Percentiles rank a stretch among this genome's conserved stretches.
phyloP scores from a whole-genome alignment of 2,888 invertebrate genomes.

The Rhamnusium bicolor region DNA sequence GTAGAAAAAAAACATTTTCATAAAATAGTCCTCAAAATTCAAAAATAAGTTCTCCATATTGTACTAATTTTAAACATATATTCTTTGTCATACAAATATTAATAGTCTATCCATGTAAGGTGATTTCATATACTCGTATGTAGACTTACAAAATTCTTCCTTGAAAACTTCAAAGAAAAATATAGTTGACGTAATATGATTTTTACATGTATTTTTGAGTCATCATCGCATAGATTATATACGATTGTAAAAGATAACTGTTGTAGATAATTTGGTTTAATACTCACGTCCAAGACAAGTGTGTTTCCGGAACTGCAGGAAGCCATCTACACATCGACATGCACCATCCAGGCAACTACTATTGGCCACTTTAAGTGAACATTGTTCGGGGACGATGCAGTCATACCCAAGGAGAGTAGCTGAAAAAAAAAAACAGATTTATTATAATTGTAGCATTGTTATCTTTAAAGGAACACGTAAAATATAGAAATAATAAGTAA shows the following conservation, averaged over 20 bases:
- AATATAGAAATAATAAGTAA: neutral
- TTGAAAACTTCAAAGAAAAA: no score
- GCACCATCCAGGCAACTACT: constrained; percentile 88
- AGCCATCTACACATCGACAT: constrained; percentile 88
- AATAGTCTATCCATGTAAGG: no score
- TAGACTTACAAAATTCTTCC: no score
- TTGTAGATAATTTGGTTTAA: constrained; percentile 28
- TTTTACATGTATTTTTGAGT: neutral
- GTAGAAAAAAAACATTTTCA: no score
- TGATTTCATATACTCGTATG: no score
- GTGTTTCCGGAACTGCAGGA: constrained; percentile 90
- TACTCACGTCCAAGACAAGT: constrained; percentile 93
- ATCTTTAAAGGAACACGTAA: neutral
- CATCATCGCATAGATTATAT: neutral
- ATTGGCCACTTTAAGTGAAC: constrained; percentile 90
- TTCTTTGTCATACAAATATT: no score
- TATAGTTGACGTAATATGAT: no score
- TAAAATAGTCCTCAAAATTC: no score
- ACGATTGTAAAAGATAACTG: neutral
- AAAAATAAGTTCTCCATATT: no score
- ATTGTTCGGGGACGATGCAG: constrained; percentile 87
- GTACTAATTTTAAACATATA: no score
- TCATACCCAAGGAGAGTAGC: constrained; percentile 89
- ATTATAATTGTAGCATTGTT: neutral
- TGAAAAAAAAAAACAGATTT: constrained; percentile 70